These are phyloP conservation scores for Watsonalla cultraria DNA, from an alignment of 2,888 invertebrate species.

Conservation along the genomic window DNA sequence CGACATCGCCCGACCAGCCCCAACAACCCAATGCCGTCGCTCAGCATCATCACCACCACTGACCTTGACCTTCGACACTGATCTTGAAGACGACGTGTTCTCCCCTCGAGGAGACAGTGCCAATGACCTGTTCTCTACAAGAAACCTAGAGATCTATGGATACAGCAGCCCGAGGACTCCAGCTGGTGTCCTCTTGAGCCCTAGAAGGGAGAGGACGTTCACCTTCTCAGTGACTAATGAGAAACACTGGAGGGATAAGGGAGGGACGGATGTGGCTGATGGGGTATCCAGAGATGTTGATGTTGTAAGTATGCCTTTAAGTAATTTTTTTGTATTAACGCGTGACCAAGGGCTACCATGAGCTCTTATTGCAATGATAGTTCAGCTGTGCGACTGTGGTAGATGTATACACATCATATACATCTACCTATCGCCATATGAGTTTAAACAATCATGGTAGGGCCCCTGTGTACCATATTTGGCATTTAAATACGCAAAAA, in stretches of 20 bases:
- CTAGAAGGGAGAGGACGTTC: conserved; percentile 60
- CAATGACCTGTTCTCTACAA: conserved; percentile 63
- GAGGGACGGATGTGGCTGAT: conserved; percentile 66
- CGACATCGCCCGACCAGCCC: conserved; percentile 45
- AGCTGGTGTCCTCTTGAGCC: conserved; percentile 62
- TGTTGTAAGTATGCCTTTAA: conserved; percentile 53
- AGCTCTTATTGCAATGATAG: no score
- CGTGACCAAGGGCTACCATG: no score
- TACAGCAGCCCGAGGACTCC: conserved; percentile 63
- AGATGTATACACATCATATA: no score
- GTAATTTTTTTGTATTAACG: no score
- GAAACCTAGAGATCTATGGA: conserved; percentile 64
- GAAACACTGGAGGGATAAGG: conserved; percentile 72
- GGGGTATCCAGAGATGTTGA: conserved; percentile 46
- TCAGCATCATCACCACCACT: conserved; percentile 66
- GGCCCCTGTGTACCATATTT: no score
- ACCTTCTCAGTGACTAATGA: conserved; percentile 65
- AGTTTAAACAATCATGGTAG: no score
- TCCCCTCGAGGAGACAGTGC: conserved; percentile 54
- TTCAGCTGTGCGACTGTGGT: no score
- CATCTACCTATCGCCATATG: no score
- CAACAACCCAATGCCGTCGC: conserved; percentile 43
- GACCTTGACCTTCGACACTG: conserved; percentile 56
- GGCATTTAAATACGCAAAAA: no score
- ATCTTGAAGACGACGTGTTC: conserved; percentile 72